These are phyloP conservation scores for Petrocephalus schoutedeni DNA, from an alignment of 2,797 vertebrate genomes.

Conservation along the genomic window DNA sequence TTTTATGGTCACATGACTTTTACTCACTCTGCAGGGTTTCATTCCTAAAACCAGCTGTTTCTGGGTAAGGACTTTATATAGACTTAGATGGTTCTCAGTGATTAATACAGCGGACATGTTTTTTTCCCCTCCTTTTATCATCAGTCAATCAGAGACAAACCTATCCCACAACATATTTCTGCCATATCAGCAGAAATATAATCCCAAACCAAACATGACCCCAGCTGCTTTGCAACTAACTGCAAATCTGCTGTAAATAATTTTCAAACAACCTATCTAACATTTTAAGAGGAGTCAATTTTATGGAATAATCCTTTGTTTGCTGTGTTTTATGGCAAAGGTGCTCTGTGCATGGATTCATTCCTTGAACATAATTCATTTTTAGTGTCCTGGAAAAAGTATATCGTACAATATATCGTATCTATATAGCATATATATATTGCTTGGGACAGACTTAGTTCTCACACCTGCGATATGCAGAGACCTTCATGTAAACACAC, in stretches of 20 bases:
- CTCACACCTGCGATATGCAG: neutral
- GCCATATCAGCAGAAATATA: neutral
- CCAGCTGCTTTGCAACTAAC: neutral
- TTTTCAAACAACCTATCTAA: neutral
- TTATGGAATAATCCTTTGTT: neutral
- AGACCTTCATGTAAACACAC: slow-evolving; percentile 4
- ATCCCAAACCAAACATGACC: neutral
- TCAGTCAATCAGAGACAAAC: neutral
- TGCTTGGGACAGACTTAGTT: neutral
- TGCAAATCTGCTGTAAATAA: neutral
- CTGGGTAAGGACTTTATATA: neutral
- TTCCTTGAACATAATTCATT: neutral
- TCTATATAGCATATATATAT: too few species aligned
- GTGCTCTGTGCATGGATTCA: neutral
- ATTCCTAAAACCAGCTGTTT: neutral
- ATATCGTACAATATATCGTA: too few species aligned
- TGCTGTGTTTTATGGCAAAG: neutral
- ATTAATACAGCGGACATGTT: neutral
- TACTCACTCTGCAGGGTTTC: neutral
- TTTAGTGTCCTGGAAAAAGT: neutral
- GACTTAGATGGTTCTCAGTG: neutral
- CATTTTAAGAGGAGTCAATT: neutral
- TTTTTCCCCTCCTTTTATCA: neutral
- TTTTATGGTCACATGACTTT: neutral
- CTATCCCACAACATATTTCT: slow-evolving; percentile 9